Evolutionary conservation across 2,113 vertebrate genomes (phyloP).

Genomic region (Passer domesticus): DNA sequence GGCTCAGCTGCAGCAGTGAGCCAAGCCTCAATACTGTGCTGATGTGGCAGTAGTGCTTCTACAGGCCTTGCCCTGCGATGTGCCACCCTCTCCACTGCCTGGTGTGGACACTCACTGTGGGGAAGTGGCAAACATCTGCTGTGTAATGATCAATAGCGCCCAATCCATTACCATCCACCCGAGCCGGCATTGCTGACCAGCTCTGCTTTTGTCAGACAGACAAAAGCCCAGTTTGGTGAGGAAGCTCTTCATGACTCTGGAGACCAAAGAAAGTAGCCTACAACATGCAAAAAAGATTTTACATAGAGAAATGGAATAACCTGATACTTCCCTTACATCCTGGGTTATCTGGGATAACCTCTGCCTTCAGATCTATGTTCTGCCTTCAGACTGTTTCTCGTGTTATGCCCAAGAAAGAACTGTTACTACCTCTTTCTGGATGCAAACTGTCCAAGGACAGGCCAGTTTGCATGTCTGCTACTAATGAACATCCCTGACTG

Average conservation of each 20-base stretch:
- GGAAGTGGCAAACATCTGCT: neutral
- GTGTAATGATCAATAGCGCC: neutral
- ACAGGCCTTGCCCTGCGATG: neutral
- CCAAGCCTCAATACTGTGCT: neutral
- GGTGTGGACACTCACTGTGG: neutral
- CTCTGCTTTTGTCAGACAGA: neutral
- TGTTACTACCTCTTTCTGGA: neutral
- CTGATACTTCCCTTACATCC: neutral
- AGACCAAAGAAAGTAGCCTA: neutral
- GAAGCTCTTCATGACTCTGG: neutral
- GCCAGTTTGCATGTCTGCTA: neutral
- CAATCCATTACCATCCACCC: neutral
- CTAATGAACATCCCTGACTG: accelerated
- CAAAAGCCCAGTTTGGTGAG: neutral
- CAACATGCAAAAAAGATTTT: neutral
- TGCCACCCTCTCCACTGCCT: neutral
- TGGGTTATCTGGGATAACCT: neutral
- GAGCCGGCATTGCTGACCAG: neutral
- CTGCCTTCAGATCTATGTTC: neutral
- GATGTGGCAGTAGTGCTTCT: neutral
- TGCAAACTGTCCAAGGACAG: neutral
- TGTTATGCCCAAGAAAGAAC: neutral
- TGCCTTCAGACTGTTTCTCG: neutral
- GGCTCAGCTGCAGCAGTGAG: neutral
- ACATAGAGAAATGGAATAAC: neutral